Conservation (phyloP, 2,113 vertebrate genomes). For the Peromyscus leucopus region DNA sequence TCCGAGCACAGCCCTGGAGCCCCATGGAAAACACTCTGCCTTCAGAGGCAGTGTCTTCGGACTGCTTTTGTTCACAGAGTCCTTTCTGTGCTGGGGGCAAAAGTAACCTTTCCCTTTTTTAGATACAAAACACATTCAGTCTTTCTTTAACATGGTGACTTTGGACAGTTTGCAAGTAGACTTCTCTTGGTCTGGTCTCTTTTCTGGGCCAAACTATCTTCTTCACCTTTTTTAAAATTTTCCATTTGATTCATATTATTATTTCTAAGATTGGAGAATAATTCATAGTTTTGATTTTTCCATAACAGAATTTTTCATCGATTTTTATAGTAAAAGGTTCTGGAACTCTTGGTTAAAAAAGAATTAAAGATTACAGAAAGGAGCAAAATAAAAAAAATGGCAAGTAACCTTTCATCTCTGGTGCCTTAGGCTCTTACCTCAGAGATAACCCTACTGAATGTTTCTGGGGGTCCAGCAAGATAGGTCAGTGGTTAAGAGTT, state of each 20-base stretch:
- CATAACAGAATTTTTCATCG: not conserved
- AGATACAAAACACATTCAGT: not conserved
- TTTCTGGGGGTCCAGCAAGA: not conserved
- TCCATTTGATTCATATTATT: not conserved
- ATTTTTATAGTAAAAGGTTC: constrained; percentile 51
- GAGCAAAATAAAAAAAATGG: not conserved
- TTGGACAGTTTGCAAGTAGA: not conserved
- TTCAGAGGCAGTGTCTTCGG: not conserved
- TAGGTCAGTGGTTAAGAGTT: not conserved
- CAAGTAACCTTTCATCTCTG: not conserved
- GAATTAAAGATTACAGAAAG: not conserved
- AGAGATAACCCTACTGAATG: not conserved
- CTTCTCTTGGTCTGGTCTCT: not conserved
- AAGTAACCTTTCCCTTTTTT: not conserved
- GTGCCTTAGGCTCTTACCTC: not conserved
- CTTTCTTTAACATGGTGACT: not conserved
- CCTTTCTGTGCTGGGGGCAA: not conserved
- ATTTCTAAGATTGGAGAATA: not conserved
- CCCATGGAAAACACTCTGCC: not conserved
- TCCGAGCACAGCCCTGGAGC: not conserved
- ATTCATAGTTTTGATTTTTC: constrained; percentile 27
- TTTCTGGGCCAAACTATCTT: not conserved
- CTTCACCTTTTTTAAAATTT: not conserved
- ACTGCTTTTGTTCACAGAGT: not conserved
- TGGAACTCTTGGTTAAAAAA: constrained; percentile 33